Conservation (phyloP, 64 coral and sea anemone genomes). For the Orbicella faveolata region DNA sequence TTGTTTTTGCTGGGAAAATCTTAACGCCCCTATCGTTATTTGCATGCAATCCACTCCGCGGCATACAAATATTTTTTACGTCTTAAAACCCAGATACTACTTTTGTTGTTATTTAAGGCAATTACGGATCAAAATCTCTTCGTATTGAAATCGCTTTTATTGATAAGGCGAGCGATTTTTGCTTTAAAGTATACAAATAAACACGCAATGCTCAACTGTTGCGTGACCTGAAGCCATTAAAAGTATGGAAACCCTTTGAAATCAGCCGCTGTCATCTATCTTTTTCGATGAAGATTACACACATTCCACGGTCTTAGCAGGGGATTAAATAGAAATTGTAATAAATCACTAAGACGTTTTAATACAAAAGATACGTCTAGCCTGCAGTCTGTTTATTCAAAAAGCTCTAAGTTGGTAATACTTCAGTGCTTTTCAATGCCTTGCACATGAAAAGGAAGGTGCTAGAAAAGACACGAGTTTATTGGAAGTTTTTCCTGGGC, state of each 20-base stretch:
- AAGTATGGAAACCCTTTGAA: neutral
- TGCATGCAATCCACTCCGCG: constrained; percentile 2
- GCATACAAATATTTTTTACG: neutral
- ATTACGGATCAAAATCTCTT: neutral
- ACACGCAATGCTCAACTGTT: neutral
- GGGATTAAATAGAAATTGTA: neutral
- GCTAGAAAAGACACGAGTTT: too few species aligned
- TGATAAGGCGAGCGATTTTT: constrained; percentile 24
- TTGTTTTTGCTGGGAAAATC: neutral
- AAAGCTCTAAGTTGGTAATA: neutral
- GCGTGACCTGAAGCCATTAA: neutral
- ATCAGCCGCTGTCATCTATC: neutral
- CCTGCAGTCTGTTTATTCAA: neutral
- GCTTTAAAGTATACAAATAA: constrained; percentile 2
- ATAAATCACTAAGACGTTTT: neutral
- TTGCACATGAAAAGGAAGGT: too few species aligned
- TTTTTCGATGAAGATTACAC: neutral
- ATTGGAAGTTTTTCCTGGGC: too few species aligned
- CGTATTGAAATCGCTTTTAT: constrained; percentile 7
- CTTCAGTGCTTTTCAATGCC: neutral
- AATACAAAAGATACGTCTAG: neutral
- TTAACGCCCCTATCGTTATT: neutral
- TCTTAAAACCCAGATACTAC: neutral
- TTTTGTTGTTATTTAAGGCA: neutral
- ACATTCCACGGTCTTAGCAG: neutral